Evolutionary conservation across 2,113 vertebrate genomes (phyloP).

Genomic region (Mugil cephalus): DNA sequence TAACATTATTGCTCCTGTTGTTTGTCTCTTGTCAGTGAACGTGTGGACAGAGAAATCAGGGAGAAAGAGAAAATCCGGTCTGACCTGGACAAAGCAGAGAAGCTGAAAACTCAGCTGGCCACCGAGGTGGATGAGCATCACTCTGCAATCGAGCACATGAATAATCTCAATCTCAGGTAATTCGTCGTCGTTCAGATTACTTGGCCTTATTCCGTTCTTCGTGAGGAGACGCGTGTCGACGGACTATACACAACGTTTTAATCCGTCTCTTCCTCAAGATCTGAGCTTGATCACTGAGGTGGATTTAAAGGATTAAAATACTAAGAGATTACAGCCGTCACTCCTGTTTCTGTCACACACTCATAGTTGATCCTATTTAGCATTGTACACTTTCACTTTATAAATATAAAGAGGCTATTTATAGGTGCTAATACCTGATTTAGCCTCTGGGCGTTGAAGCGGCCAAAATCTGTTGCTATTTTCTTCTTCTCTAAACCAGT

Average conservation of each 20-base stretch:
- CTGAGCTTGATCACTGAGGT: background rate
- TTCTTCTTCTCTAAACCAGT: too few relatives aligned
- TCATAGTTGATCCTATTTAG: conserved; percentile 2
- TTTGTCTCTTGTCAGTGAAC: conserved; percentile 82
- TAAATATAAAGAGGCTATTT: background rate
- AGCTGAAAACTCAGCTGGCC: conserved; percentile 91
- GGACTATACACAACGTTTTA: background rate
- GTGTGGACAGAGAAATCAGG: conserved; percentile 88
- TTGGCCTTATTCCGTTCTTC: background rate
- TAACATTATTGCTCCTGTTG: background rate
- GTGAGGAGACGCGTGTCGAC: too few relatives aligned
- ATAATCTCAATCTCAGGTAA: conserved; percentile 93
- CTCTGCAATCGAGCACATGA: conserved; percentile 89
- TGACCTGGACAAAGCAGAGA: conserved; percentile 93
- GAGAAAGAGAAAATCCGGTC: conserved; percentile 93
- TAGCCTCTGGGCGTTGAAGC: too few relatives aligned
- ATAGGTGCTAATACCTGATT: too few relatives aligned
- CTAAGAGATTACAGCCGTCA: background rate
- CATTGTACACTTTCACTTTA: background rate
- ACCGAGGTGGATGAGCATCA: conserved; percentile 95
- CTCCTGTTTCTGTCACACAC: background rate
- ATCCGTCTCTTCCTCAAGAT: background rate
- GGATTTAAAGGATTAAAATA: conserved; percentile 1
- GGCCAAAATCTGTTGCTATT: background rate
- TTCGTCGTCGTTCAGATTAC: background rate